Evolutionary conservation across 1,140 invertebrate species (phyloP), one percentile per base, ranked within the genome.

Genomic region (Cyrtorhinus lividipennis): DNA sequence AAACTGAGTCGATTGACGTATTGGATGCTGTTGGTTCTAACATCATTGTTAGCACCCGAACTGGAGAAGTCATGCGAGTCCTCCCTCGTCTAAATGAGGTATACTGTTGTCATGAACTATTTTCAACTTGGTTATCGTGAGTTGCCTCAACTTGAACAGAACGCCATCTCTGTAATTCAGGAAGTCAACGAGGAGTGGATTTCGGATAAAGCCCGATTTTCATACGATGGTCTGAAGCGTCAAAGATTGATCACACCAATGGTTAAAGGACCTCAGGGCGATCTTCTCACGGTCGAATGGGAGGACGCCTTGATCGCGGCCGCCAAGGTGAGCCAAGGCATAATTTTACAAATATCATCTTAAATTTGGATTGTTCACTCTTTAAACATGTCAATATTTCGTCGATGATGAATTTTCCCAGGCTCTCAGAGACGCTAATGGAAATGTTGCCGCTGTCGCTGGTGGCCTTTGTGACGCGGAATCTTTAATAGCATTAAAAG

Each of bases 171-270:
- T n/a, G 8, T 12, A 53, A 5, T 53, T 53, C 67, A 89, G 82
- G 90, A 95, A 69, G 83, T 97, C 63, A 99, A 99, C 76, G 96
- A 99, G 77, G 96, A 99, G 78, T 99, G 96, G 97, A 78, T 99
- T 53, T 89, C 91, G 0, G 97, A 99, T 74, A 98, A 98, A 77
- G 88, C 90, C 1, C 80, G 97, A 46, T 99, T 99, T 76, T 87
- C 94, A 0, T 96, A 88, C 73, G 97, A 99, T 76, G 96, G 96
- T 5, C 74, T 99, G 48, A 98, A 97, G 76, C 79, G 92, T 1
- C 96, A 99, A 77, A 79, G 97, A 53, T 76, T 99, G 20, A 84
- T 96, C 38, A 83, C 86, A 0, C 96, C 97, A 0, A 93, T 98
- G 90, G 71, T 97, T 57, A 88, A 85, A 70, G 80, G 87, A 72